A percentile compares a stretch with the other conserved stretches of the same genome.
These are phyloP conservation scores for Melanostigma gelatinosum DNA, from an alignment of 2,113 vertebrate genomes.

Conservation along the genomic window DNA sequence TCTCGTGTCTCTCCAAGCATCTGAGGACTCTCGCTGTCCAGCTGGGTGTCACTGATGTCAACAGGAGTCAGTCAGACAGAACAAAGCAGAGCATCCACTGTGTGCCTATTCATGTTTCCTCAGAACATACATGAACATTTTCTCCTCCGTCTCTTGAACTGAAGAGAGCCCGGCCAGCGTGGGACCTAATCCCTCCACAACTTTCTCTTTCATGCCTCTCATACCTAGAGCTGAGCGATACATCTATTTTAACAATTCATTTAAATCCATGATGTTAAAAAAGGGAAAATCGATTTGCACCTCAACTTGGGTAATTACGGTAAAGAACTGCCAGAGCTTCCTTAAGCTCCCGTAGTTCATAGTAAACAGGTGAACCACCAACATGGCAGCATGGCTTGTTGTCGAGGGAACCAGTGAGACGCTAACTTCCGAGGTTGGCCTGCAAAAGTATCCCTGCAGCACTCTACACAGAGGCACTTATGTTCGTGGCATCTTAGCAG, in stretches of 20 bases:
- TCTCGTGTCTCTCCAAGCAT: constrained; percentile 18
- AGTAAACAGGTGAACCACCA: too few species aligned
- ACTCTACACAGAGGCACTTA: neutral
- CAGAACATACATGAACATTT: constrained; percentile 14
- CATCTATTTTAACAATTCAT: too few species aligned
- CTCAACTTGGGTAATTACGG: too few species aligned
- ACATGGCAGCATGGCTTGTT: neutral
- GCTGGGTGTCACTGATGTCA: constrained; percentile 36
- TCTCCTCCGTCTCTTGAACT: constrained; percentile 19
- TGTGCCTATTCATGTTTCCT: constrained; percentile 33
- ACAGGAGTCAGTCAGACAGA: constrained; percentile 37
- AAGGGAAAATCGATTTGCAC: too few species aligned
- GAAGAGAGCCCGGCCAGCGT: constrained; percentile 8
- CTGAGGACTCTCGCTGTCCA: constrained; percentile 30
- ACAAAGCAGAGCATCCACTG: constrained; percentile 23
- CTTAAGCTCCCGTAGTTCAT: too few species aligned
- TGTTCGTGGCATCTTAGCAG: neutral
- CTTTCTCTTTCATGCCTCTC: neutral
- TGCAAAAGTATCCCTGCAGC: neutral
- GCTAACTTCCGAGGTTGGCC: neutral
- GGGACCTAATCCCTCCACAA: neutral
- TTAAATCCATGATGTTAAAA: too few species aligned
- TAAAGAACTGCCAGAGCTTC: too few species aligned
- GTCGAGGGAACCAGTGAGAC: too few species aligned
- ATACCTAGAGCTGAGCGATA: too few species aligned